Evolutionary conservation across 1,140 invertebrate genomes (phyloP).

Genomic region (Anastatus disparis): DNA sequence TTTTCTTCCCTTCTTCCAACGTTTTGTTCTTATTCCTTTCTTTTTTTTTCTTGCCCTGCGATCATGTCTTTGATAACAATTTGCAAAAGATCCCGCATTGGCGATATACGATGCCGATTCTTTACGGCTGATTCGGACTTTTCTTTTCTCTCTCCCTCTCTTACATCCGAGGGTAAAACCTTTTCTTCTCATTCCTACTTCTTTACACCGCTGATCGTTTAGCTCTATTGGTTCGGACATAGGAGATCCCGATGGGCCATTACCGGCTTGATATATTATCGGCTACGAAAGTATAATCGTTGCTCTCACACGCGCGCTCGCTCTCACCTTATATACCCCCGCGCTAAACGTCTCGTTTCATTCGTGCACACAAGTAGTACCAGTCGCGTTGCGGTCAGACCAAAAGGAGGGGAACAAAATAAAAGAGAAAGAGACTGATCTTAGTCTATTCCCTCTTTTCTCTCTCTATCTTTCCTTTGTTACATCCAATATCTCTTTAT

Average conservation of each 20-base stretch:
- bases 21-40: too few species aligned
- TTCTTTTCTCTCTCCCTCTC: background rate
- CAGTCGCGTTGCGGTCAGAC: too few species aligned
- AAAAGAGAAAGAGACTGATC: background rate
- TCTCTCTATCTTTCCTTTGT: too few species aligned
- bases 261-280: slow-evolving; percentile 63
- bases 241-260: slow-evolving; percentile 55
- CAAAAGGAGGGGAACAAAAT: background rate
- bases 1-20: too few species aligned
- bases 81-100: slow-evolving; percentile 13
- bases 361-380: too few species aligned
- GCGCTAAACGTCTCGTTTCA: background rate
- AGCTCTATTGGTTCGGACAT: slow-evolving; percentile 51
- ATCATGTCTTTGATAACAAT: slow-evolving; percentile 35
- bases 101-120: background rate
- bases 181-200: too few species aligned
- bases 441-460: slow-evolving; percentile 15
- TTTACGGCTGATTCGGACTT: slow-evolving; percentile 30
- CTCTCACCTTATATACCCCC: slow-evolving; percentile 38
- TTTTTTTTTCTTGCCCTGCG: too few species aligned
- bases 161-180: background rate
- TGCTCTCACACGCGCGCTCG: too few species aligned
- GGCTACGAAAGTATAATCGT: slow-evolving; percentile 61
- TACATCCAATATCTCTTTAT: too few species aligned
- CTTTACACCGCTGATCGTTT: slow-evolving; percentile 43